These are phyloP conservation scores for Volucella bombylans DNA, from an alignment of 2,888 invertebrate genomes.

Conservation along the genomic window DNA sequence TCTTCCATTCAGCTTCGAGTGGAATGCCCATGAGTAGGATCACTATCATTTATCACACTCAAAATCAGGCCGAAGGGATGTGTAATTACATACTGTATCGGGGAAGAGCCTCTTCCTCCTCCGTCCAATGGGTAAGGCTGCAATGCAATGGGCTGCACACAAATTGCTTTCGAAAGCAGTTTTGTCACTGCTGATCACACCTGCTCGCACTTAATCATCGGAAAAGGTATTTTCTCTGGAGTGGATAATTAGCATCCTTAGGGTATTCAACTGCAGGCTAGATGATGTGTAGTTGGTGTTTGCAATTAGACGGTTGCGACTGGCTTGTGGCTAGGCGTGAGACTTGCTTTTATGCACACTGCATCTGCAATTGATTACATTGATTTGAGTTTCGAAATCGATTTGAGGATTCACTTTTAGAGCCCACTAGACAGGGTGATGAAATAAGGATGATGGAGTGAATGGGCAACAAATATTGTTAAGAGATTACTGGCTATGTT, in stretches of 20 bases:
- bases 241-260: slow-evolving; percentile 70
- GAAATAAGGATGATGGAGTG: slow-evolving; percentile 30
- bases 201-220: slow-evolving; percentile 71
- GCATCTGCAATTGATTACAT: slow-evolving; percentile 53
- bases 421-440: slow-evolving; percentile 16
- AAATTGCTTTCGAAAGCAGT: slow-evolving; percentile 71
- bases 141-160: slow-evolving; percentile 39
- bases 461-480: background rate
- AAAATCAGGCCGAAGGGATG: slow-evolving; percentile 73
- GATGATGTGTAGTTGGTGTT: slow-evolving; percentile 54
- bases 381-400: slow-evolving; percentile 45
- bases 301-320: slow-evolving; percentile 53
- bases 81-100: slow-evolving; percentile 59
- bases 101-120: slow-evolving; percentile 10
- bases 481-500: slow-evolving; percentile 2
- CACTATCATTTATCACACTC: slow-evolving; percentile 71
- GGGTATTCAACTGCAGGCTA: slow-evolving; percentile 40
- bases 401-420: slow-evolving; percentile 52
- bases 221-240: slow-evolving; percentile 53
- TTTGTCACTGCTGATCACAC: slow-evolving; percentile 74
- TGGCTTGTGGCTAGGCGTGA: slow-evolving; percentile 63
- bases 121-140: background rate
- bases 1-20: slow-evolving; percentile 32
- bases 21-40: slow-evolving; percentile 46
- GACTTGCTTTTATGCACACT: slow-evolving; percentile 11